Evolutionary conservation across 1,140 invertebrate species (phyloP).

Genomic region (Babylonia areolata): DNA sequence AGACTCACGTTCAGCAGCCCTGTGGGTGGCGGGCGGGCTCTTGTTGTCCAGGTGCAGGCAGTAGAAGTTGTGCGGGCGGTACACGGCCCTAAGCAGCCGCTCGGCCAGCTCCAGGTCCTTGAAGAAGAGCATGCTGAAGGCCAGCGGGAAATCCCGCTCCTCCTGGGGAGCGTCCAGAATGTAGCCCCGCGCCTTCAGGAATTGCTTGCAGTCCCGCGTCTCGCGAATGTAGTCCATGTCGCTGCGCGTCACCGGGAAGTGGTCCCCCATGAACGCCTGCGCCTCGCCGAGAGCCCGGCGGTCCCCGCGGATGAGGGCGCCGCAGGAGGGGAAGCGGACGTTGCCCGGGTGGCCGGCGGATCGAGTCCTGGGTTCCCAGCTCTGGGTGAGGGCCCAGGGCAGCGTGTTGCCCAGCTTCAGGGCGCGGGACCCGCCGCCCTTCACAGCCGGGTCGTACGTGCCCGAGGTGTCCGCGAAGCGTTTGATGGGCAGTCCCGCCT

Average conservation of each 20-base stretch:
- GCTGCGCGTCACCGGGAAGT: not conserved
- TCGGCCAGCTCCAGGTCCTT: conserved; percentile 68
- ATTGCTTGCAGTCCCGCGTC: conserved; percentile 18
- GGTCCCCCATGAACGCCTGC: not conserved
- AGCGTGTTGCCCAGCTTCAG: not conserved
- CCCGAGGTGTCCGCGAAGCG: not conserved
- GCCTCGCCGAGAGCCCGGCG: not conserved
- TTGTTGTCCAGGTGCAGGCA: conserved; percentile 67
- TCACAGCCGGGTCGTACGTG: no score
- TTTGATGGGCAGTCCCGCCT: not conserved
- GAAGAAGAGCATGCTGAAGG: conserved; percentile 67
- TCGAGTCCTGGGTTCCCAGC: not conserved
- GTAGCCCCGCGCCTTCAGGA: conserved; percentile 43
- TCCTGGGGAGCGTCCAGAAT: conserved; percentile 47
- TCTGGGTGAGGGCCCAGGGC: not conserved
- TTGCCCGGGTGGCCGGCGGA: not conserved
- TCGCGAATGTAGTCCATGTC: conserved; percentile 7
- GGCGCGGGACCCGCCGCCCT: no score
- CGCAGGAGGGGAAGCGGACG: not conserved
- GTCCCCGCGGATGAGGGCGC: not conserved
- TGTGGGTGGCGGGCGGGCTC: conserved; percentile 23
- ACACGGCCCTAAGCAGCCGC: conserved; percentile 60
- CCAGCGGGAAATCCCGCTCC: conserved; percentile 60
- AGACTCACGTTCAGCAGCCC: conserved; percentile 39
- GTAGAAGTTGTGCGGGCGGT: conserved; percentile 67